Base-by-base conservation (phyloP, 1,140 invertebrate genomes). In the Drosophila grimshawi region DNA sequence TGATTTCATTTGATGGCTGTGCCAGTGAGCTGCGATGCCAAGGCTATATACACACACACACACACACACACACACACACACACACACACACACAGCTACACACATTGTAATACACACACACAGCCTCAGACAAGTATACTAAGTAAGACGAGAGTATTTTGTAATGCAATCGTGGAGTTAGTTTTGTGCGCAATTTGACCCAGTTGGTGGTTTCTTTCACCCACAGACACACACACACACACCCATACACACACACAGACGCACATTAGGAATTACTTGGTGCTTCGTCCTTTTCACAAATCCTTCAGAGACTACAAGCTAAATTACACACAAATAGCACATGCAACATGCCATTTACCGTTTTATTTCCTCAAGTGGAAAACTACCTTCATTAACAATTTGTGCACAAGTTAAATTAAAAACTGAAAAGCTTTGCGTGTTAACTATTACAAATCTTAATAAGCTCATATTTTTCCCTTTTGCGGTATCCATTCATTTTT, bases 1-100 rank as follows among this genome's bases (percentile, higher is more conserved):
- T 76, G 72, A 71, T 76, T 70, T 46, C 37, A 75, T 75, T 56
- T 60, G 70, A 73, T 73, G 70, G 70, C 19, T 53, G 39, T 27
- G 60, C 32, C 30, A 27, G 53, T 11, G 60, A 37, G 57, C 37
- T 55, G 59, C 32, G 57, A 52, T 55, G 41, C 67, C 66, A 68
- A 49, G 61, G 68, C 29, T 6, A 10, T 29, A 39, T 32, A 39
- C 3, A 33, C 33, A 32, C 35, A 7, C 33, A 0, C 2, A 41
- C 29, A 3, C n/a, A 33, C 37, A 11, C 43, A 0, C 3, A 0
- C 2, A 41, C 29, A 10, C 33, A 39, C 39, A 39, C 3, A 33
- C 33, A 32, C 35, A n/a, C 33, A 0, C 2, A 41, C 29, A 10
- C 2, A 4, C 19, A 19, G 19, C 19, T 19, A 19, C 19, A 19